Conservation (phyloP, 2,113 vertebrate genomes). For the Clarias gariepinus region DNA sequence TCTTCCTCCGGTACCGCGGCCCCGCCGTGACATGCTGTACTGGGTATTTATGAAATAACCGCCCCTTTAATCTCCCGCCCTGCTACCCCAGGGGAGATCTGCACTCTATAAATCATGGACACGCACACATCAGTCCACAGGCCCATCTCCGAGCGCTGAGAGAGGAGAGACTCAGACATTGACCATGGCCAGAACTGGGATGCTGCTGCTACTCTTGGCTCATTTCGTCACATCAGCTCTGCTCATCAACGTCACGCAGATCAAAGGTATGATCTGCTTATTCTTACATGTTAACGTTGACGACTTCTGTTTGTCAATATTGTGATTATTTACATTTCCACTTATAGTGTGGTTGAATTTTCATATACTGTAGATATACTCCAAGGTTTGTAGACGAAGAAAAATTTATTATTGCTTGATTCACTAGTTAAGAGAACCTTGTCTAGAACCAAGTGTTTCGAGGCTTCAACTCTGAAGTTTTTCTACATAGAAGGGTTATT, state of each 20-base stretch:
- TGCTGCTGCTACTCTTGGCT: conserved; percentile 46
- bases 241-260: not conserved
- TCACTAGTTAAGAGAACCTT: not conserved
- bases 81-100: conserved; percentile 51
- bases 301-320: not conserved
- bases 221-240: conserved; percentile 40
- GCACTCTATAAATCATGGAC: conserved; percentile 66
- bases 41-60: conserved; percentile 38
- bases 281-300: not conserved
- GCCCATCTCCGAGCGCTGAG: conserved; percentile 27
- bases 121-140: conserved; percentile 47
- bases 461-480: not conserved
- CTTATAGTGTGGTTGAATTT: not conserved
- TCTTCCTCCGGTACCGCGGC: conserved; percentile 64
- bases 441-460: not conserved
- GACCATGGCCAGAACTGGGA: conserved; percentile 55
- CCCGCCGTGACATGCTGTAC: conserved; percentile 34
- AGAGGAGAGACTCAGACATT: conserved; percentile 30
- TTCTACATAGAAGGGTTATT: not conserved
- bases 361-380: not conserved
- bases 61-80: conserved; percentile 40
- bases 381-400: not conserved
- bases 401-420: not conserved
- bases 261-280: conserved; percentile 39
- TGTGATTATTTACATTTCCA: not conserved